These are phyloP conservation scores for Caenorhabditis tropicalis DNA, from an alignment of 1,140 invertebrate species.

Conservation along the genomic window DNA sequence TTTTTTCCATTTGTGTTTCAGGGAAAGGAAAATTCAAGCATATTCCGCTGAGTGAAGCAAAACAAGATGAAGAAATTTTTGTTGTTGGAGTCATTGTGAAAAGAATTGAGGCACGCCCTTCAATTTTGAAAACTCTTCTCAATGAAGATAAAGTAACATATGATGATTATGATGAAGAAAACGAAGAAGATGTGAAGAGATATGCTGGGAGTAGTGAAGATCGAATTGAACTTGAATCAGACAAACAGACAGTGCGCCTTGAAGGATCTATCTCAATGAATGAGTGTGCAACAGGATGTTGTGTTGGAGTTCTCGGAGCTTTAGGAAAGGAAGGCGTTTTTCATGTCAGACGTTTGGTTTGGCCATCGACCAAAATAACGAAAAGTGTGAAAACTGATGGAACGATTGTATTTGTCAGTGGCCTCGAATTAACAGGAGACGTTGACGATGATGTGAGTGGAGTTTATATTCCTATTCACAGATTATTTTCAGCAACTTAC, in stretches of 20 bases:
- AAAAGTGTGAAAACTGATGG: neutral
- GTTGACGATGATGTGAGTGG: conserved; percentile 6
- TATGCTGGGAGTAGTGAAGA: conserved; percentile 29
- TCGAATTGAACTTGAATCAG: conserved; percentile 1
- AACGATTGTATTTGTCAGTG: conserved; percentile 4
- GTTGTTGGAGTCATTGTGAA: neutral
- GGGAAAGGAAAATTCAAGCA: conserved; percentile 5
- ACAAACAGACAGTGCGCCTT: neutral
- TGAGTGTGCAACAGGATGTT: conserved; percentile 39
- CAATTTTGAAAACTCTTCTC: conserved; percentile 1
- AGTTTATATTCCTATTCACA: neutral
- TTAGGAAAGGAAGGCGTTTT: conserved; percentile 24
- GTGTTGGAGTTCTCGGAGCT: conserved; percentile 35
- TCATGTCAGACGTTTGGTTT: conserved; percentile 7
- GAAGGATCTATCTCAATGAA: conserved; percentile 26
- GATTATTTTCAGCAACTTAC: conserved; percentile 7
- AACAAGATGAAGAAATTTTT: conserved; percentile 38
- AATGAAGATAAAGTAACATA: conserved; percentile 21
- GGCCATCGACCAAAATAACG: neutral
- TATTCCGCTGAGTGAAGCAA: neutral
- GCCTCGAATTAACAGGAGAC: neutral
- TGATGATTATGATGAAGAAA: conserved; percentile 2
- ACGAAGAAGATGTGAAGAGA: conserved; percentile 1
- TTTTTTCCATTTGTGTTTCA: neutral
- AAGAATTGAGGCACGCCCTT: neutral